Evolutionary conservation across 1,140 invertebrate species (phyloP), one percentile per base, ranked within the genome.

Genomic region (Rhizoglyphus robini): DNA sequence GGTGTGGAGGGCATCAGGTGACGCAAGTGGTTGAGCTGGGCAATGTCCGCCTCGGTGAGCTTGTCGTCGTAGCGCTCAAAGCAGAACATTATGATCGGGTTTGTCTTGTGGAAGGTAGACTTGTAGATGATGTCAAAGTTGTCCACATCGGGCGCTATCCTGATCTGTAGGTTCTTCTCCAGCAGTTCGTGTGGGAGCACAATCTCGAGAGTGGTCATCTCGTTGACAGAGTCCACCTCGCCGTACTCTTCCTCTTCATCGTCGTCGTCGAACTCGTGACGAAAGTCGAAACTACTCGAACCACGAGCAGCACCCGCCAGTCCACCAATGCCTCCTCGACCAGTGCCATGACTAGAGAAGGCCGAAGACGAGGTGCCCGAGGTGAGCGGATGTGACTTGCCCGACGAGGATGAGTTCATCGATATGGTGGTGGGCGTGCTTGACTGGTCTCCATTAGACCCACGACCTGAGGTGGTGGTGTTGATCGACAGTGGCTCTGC

Each of bases 121-220:
- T 61, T 30, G 41, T 67, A 70, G 29, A 70, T 63, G 32, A 67
- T 46, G 11, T 71, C 68, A 59, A 69, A 69, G 68, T 69, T 73
- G 68, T 74, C 70, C 25, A 68, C 64, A 46, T 85, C 83, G 18
- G 87, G 85, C 1, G 85, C 81, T 3, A 90, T 76, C 60, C 88
- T 79, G 67, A 90, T 82, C 69, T 83, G 81, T 0, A 85, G 80
- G 71, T 85, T 85, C 72, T 87, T 84, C 72, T 83, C 83, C 25
- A 90, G 74, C 66, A 88, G 74, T 1, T 79, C 75, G 71, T 86
- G 83, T 71, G 84, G 81, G 2, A 90, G 74, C 68, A 86, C 83
- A 1, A 89, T 81, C 77, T 91, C 87, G 18, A 88, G 73, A 11
- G 86, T 79, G 1, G 84, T 84, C 48, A 82, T 82, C 60, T 82